A percentile compares a stretch with the other conserved stretches of the same genome.
phyloP scores from a whole-genome alignment of 2,797 vertebrate genomes.

The Pipistrellus kuhlii region DNA sequence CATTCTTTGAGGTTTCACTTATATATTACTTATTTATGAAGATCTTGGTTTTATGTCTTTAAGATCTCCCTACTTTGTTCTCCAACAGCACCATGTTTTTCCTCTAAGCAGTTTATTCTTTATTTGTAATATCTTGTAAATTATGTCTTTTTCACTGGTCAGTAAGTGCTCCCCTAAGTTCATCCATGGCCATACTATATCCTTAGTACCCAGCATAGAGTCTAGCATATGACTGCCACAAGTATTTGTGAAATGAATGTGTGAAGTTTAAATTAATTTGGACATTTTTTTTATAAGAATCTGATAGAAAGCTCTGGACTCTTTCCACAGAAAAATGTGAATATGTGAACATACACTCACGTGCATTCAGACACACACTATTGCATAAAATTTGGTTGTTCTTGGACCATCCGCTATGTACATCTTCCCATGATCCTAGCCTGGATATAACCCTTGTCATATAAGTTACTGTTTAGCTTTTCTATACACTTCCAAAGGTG shows the following conservation, averaged over 20 bases:
- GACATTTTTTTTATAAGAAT: background rate
- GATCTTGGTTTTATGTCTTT: background rate
- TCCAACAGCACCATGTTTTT: background rate
- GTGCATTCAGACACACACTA: background rate
- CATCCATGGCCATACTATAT: background rate
- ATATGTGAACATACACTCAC: background rate
- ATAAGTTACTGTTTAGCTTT: background rate
- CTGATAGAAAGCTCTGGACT: background rate
- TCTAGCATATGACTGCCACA: background rate
- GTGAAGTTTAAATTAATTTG: constrained; percentile 7
- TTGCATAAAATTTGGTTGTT: background rate
- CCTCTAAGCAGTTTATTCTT: background rate
- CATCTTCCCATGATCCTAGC: background rate
- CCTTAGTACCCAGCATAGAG: background rate
- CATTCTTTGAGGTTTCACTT: background rate
- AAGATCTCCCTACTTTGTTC: background rate
- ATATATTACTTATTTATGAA: background rate
- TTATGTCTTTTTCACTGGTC: background rate
- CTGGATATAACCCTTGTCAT: background rate
- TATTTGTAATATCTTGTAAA: constrained; percentile 1
- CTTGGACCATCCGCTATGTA: background rate
- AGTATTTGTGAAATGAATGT: background rate
- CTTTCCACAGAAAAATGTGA: background rate
- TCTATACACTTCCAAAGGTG: background rate
- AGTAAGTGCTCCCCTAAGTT: background rate